A percentile compares a stretch with the other conserved stretches of the same genome.
Evolutionary conservation across 2,797 vertebrate genomes (phyloP).

Genomic region (Phyllotis vaccarum): DNA sequence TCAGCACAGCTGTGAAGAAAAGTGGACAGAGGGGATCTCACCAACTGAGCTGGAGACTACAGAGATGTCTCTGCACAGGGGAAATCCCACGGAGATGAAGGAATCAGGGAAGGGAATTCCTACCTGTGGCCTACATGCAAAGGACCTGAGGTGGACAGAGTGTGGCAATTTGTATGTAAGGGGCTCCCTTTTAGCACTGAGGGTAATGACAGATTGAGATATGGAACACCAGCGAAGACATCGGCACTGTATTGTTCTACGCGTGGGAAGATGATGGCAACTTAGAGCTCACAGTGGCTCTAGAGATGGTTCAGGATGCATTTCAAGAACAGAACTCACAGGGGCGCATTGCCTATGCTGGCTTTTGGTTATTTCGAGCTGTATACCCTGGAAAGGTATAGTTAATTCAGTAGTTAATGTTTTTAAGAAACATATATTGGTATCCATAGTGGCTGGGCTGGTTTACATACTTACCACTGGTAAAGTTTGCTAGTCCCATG

Average conservation of each 20-base stretch:
- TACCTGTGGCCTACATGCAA: neutral
- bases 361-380: neutral
- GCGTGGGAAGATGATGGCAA: fast-evolving
- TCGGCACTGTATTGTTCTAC: neutral
- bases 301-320: neutral
- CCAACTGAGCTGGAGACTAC: neutral
- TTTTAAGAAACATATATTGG: neutral
- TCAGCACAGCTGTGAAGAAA: neutral
- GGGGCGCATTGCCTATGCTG: neutral
- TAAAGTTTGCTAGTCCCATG: neutral
- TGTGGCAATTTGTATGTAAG: neutral
- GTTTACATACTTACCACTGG: neutral
- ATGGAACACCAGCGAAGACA: neutral
- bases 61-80: neutral
- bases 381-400: neutral
- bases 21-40: neutral
- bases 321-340: neutral
- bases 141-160: neutral
- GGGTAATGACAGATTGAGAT: neutral
- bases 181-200: neutral
- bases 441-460: neutral
- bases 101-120: neutral
- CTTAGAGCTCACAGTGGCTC: neutral
- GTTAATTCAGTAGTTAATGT: too few species aligned
- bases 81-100: neutral